Base-by-base conservation (phyloP, 2,113 vertebrate species). In the Tupaia tana region DNA sequence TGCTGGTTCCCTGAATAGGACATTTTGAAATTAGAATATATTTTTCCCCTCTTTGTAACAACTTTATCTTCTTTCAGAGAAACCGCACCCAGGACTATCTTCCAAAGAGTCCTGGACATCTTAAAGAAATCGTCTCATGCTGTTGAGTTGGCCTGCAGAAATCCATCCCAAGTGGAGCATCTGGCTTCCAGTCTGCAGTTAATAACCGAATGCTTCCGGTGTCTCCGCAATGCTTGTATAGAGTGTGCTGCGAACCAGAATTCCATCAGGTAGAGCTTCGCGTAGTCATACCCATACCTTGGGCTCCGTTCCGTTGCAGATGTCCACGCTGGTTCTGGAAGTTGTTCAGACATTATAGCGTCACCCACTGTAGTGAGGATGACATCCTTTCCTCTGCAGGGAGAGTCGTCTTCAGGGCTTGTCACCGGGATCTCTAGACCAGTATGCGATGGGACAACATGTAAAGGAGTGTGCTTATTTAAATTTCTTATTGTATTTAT, bases 161-260 rank as follows among this genome's bases (percentile, higher is more conserved):
- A 86, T 0, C 84, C 96, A 0, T 67, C 81, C 64, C 96, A 86
- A 4, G 27, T 66, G 74, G 94, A 67, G 3, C 96, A 97, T 4
- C 31, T 97, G 18, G 98, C 98, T 9, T 83, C 92, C 79, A 97
- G 93, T 75, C 97, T 99, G 84, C 98, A 99, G 98, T 58, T 99
- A 3, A 86, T 96, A 0, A 98, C 99, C 0, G 99, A 99, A 75
- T 99, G 99, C 97, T 99, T 99, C 98, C 98, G 99, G 73, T 99
- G 99, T n/a, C 98, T 99, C 64, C 99, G 99, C 91, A 99, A 99
- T 63, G 98, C 99, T 2, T 99, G 99, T 18, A 98, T 99, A 1
- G 98, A 99, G 93, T 99, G 99, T 96, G 67, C 96, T 63, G 98
- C 95, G 83, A 99, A 99, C 97, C 99, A 99, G 86, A 94, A 96